Evolutionary conservation across 2,888 invertebrate species (phyloP), one percentile per base, ranked within the genome.

Genomic region (Girardia tigrina): DNA sequence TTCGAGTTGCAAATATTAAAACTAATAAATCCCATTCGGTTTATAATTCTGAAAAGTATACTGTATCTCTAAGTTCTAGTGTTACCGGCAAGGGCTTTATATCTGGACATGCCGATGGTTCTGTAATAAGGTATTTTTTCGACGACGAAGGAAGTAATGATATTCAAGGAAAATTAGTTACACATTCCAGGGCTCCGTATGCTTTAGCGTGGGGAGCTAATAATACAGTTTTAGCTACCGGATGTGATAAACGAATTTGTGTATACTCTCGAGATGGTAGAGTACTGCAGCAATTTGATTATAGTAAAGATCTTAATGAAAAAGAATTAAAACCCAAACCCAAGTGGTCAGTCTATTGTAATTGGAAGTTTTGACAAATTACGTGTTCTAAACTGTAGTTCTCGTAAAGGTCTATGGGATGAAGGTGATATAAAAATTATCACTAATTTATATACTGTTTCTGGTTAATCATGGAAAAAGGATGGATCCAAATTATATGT

Each of bases 331-430:
- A 90, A 0, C 0, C 89, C 89, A 76, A 94, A 92, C 83, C 93
- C 95, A 0, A 93, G 94, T 79, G 95, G 95, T 16, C 94, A 95
- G 86, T 91, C 92, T 4, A 89, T 94, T 26, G 91, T 92, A 0
- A 87, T 97, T 73, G 97, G 94, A 0, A 90, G 92, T 79, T 97
- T 89, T 86, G 90, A 97, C 84, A 90, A 86, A 77, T 77, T 95
- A 71, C 87, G 93, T 29, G 87, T 94, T 20, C 90, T 91, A 77
- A 90, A 90, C 74, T 93, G 91, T 90, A 90, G 89, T 85, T 90
- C 89, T 73, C 87, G 89, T 77, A 88, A 87, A 84, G 89, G 87
- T 75, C 86, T 87, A 73, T 98, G 90, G 94, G 93, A 89, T 82
- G 94, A 90, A 84, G 89, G 87, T 26, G 88, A 88, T 56, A 79